A percentile compares a stretch with the other conserved stretches of the same genome.
phyloP scores from a whole-genome alignment of 2,888 invertebrate genomes.

The Patella pellucida region DNA sequence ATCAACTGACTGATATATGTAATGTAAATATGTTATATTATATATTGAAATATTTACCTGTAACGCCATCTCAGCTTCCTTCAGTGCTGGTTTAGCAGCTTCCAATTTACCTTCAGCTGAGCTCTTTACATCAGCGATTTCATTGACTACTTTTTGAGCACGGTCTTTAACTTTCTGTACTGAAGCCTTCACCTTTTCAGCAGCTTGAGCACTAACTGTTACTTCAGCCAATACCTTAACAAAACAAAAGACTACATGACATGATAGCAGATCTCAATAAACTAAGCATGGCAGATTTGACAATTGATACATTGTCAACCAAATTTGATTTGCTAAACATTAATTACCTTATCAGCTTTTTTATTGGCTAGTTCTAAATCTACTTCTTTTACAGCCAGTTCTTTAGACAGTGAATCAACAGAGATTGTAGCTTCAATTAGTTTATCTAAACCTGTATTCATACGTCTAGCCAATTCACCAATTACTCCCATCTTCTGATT shows the following conservation, averaged over 20 bases:
- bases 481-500: slow-evolving; percentile 84
- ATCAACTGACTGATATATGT: not conserved
- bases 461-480: slow-evolving; percentile 78
- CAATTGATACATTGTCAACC: too few species aligned
- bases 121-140: slow-evolving; percentile 64
- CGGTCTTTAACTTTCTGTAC: slow-evolving; percentile 69
- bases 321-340: too few species aligned
- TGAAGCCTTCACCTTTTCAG: slow-evolving; percentile 67
- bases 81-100: slow-evolving; percentile 68
- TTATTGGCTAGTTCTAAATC: slow-evolving; percentile 66
- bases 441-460: slow-evolving; percentile 65
- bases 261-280: not conserved
- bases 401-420: slow-evolving; percentile 67
- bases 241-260: not conserved
- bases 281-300: not conserved
- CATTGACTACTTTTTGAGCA: slow-evolving; percentile 67
- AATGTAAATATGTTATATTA: not conserved
- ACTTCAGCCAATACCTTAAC: slow-evolving; percentile 65
- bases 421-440: slow-evolving; percentile 67
- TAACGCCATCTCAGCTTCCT: slow-evolving; percentile 67
- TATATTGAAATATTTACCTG: slow-evolving; percentile 48
- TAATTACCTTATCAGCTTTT: slow-evolving; percentile 58
- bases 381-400: slow-evolving; percentile 68
- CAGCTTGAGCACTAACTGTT: slow-evolving; percentile 64
- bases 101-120: slow-evolving; percentile 64